Conservation (phyloP, 2,113 vertebrate genomes). For the Phalacrocorax pelagicus region DNA sequence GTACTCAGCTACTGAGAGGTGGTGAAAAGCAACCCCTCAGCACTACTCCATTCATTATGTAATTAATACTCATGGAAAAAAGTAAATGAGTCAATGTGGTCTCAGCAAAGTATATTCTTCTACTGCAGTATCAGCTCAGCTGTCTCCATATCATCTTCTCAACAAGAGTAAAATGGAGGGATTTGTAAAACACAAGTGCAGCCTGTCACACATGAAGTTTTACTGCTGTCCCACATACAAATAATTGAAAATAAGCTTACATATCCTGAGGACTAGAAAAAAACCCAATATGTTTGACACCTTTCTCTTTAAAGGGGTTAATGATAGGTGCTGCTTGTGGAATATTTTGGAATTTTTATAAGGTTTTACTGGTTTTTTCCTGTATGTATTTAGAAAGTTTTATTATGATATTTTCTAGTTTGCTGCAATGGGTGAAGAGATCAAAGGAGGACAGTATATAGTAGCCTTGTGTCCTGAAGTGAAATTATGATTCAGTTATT, state of each 20-base stretch:
- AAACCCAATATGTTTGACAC: background rate
- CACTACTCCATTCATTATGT: rapidly evolving
- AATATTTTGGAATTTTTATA: background rate
- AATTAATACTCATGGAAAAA: background rate
- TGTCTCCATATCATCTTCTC: background rate
- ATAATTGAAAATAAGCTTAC: background rate
- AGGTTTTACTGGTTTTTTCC: background rate
- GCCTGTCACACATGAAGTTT: background rate
- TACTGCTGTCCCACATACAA: background rate
- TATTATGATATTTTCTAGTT: conserved; percentile 1
- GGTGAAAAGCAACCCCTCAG: background rate
- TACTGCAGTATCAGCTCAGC: background rate
- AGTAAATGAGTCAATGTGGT: background rate
- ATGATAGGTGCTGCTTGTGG: background rate
- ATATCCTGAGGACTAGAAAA: background rate
- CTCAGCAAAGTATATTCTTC: background rate
- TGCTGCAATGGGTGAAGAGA: conserved; percentile 43
- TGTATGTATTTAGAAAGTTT: background rate
- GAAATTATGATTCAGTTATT: conserved; percentile 76
- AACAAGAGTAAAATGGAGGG: background rate
- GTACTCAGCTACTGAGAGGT: background rate
- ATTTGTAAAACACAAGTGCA: background rate
- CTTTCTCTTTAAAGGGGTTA: background rate
- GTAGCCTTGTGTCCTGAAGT: conserved; percentile 63
- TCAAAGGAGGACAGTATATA: conserved; percentile 64